These are phyloP conservation scores for Limosa lapponica DNA, from an alignment of 2,797 vertebrate species.

Conservation along the genomic window DNA sequence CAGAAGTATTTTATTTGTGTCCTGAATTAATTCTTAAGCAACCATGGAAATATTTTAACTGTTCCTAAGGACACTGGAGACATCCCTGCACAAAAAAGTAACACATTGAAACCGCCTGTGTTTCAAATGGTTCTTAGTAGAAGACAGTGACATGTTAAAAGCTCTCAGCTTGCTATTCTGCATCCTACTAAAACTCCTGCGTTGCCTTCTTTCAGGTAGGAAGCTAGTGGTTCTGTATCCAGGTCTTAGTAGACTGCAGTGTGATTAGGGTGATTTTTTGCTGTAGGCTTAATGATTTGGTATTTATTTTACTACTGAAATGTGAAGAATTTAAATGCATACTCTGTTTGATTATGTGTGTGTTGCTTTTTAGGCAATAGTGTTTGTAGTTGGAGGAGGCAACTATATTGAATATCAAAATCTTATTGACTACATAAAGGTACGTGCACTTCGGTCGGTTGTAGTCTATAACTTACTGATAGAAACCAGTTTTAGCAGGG, in stretches of 20 bases:
- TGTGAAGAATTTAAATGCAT: neutral
- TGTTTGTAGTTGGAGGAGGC: conserved; percentile 96
- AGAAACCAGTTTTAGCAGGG: neutral
- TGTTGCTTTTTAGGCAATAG: conserved; percentile 87
- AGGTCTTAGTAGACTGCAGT: neutral
- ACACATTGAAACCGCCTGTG: neutral
- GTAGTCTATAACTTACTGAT: neutral
- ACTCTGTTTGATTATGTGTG: neutral
- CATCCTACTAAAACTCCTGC: neutral
- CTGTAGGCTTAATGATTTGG: neutral
- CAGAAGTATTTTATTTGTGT: neutral
- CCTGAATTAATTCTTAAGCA: neutral
- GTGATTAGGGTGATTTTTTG: neutral
- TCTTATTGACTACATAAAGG: conserved; percentile 95
- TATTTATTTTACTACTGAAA: neutral
- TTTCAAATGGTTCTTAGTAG: neutral
- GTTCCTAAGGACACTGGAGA: neutral
- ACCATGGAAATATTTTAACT: neutral
- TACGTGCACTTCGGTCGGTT: conserved; percentile 3
- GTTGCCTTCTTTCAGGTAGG: neutral
- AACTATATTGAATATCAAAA: conserved; percentile 99
- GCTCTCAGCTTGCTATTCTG: neutral
- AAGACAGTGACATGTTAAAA: neutral
- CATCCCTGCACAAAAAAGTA: neutral
- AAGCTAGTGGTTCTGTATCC: neutral